Conservation (phyloP, 2,113 vertebrate genomes). For the Anarrhichthys ocellatus region DNA sequence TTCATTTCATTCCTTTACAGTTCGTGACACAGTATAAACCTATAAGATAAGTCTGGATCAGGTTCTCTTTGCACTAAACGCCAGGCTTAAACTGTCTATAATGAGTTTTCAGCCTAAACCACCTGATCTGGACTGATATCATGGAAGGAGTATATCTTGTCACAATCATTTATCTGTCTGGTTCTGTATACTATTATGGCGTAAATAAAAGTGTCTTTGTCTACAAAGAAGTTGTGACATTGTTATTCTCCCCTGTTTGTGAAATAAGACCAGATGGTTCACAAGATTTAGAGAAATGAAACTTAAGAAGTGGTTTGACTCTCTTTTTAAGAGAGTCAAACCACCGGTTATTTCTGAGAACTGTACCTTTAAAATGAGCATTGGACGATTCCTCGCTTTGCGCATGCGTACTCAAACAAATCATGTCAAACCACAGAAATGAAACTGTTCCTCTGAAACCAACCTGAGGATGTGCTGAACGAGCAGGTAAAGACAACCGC, state of each 20-base stretch:
- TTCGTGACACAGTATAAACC: not conserved
- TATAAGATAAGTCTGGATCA: slow-evolving; percentile 14
- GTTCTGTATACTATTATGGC: not conserved
- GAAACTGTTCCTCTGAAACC: slow-evolving; percentile 47
- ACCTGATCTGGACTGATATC: slow-evolving; percentile 8
- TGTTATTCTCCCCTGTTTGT: not conserved
- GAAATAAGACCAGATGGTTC: not conserved
- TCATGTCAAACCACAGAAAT: slow-evolving; percentile 53
- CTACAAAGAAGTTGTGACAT: not conserved
- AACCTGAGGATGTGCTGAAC: slow-evolving; percentile 45
- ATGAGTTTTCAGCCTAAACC: not conserved
- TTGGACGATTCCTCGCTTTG: not conserved
- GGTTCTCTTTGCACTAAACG: slow-evolving; percentile 26
- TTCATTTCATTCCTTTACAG: not conserved
- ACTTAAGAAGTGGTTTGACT: not conserved
- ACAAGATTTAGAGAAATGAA: not conserved
- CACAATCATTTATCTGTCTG: not conserved
- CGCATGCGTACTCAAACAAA: slow-evolving; percentile 62
- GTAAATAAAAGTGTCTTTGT: slow-evolving; percentile 14
- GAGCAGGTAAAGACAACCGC: slow-evolving; percentile 36
- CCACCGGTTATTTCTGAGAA: slow-evolving; percentile 10
- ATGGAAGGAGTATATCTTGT: not conserved
- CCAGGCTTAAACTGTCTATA: not conserved
- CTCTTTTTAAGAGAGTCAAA: not conserved
- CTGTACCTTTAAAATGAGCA: not conserved